phyloP scores from a whole-genome alignment of 2,888 invertebrate genomes.

The Aphodius granarius region DNA sequence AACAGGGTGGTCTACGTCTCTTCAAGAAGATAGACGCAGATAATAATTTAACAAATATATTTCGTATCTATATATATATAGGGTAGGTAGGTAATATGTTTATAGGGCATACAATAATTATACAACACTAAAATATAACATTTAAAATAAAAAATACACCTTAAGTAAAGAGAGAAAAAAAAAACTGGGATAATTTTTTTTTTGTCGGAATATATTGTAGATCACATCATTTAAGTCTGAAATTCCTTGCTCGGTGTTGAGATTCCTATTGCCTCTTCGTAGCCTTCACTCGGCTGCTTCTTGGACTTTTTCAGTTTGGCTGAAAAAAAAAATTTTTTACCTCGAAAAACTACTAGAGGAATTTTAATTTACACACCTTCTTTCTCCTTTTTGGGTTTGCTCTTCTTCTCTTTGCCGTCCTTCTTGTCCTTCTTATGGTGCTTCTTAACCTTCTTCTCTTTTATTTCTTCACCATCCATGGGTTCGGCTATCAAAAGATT shows the following conservation, averaged over 20 bases:
- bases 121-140: neutral
- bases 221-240: conserved; percentile 31
- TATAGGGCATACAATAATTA: neutral
- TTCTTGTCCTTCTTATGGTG: conserved; percentile 39
- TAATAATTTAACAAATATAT: neutral
- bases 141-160: neutral
- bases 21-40: too few relatives aligned
- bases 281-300: conserved; percentile 68
- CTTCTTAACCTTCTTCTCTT: conserved; percentile 46
- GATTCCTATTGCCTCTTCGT: conserved; percentile 89
- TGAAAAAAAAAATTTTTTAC: conserved; percentile 16
- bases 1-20: too few relatives aligned
- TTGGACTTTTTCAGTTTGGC: conserved; percentile 36
- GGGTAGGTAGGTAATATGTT: neutral
- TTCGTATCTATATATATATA: neutral
- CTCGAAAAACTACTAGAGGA: conserved; percentile 18
- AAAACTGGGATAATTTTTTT: neutral
- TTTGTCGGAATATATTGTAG: neutral
- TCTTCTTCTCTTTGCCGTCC: conserved; percentile 36
- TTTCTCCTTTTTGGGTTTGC: conserved; percentile 48
- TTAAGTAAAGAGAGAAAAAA: neutral
- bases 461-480: conserved; percentile 33
- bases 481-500: neutral
- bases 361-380: conserved; percentile 47
- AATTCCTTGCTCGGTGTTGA: conserved; percentile 91